Evolutionary conservation across 2,113 vertebrate species (phyloP), one percentile per base, ranked within the genome.

Genomic region (Bufo bufo): DNA sequence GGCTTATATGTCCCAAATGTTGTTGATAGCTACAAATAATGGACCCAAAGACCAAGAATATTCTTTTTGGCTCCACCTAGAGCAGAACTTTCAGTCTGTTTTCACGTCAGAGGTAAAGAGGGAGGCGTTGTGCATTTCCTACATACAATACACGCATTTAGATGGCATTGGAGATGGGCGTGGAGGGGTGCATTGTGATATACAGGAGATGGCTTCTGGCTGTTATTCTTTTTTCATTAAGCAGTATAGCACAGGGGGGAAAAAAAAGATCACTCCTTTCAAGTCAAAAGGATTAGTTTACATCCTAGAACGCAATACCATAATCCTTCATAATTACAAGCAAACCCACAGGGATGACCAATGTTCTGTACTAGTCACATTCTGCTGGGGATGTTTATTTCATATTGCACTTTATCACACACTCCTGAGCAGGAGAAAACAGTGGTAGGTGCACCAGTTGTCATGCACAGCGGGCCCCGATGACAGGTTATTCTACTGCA

Each of bases 281-380:
- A 45, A 63, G 85, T 52, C 75, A 77, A 56, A 86, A 66, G 85
- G 77, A 86, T 86, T 86, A 86, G 85, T 86, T 79, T 79, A 79
- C 75, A 66, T 86, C 85, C 85, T 79, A 86, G 85, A 79, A 79
- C 47, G 23, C 59, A 86, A 86, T 77, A 19, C 47, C 49, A 86
- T 86, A 86, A 86, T 79, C 85, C 85, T 45, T 61, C 23, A 79
- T 79, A 79, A 86, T 86, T 79, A 79, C 77, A 77, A 77, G 72
- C 58, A 65, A 86, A 86, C 49, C 61, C 56, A 86, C 43, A 69
- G 72, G 45, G 85, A 77, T 69, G 14, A 50, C 77, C 49, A 54
- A 33, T 54, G 49, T 79, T 66, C 58, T 86, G 59, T 71, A 61
- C 58, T 63, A 23, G 43, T 78, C 19, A 33, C 19, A 61, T 86